Evolutionary conservation across 2,888 invertebrate species (phyloP).

Genomic region (Drosophila anomelani): DNA sequence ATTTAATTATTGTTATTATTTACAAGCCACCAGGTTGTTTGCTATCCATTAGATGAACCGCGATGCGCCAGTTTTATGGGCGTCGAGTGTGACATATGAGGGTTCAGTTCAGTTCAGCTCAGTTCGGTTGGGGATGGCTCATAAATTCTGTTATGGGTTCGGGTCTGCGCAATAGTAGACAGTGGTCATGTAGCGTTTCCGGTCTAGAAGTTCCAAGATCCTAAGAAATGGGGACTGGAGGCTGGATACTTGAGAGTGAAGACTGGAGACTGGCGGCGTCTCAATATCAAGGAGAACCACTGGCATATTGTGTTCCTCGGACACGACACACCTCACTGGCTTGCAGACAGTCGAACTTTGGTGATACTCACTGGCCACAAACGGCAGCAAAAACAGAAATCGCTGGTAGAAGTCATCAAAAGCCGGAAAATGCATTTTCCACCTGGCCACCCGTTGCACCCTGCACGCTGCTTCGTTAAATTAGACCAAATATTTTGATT

Average conservation of each 20-base stretch:
- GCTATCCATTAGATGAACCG: slow-evolving; percentile 62
- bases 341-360: slow-evolving; percentile 40
- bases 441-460: slow-evolving; percentile 18
- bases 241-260: slow-evolving; percentile 1
- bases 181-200: slow-evolving; percentile 44
- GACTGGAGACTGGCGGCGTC: slow-evolving; percentile 5
- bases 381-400: slow-evolving; percentile 66
- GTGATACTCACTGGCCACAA: slow-evolving; percentile 63
- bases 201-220: slow-evolving; percentile 25
- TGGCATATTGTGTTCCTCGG: slow-evolving; percentile 33
- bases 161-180: slow-evolving; percentile 28
- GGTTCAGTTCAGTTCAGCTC: slow-evolving; percentile 21
- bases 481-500: slow-evolving; percentile 6
- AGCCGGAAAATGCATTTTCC: slow-evolving; percentile 71
- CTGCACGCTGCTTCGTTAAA: slow-evolving; percentile 11
- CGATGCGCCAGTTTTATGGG: slow-evolving; percentile 59
- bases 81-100: slow-evolving; percentile 53
- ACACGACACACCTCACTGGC: slow-evolving; percentile 67
- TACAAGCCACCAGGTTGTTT: slow-evolving; percentile 62
- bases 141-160: slow-evolving; percentile 50
- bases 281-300: slow-evolving; percentile 40
- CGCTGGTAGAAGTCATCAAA: slow-evolving; percentile 68
- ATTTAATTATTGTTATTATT: slow-evolving; percentile 76
- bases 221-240: background rate
- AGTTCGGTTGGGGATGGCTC: slow-evolving; percentile 56